phyloP scores from a whole-genome alignment of 2,888 invertebrate genomes.

The Seladonia tumulorum region DNA sequence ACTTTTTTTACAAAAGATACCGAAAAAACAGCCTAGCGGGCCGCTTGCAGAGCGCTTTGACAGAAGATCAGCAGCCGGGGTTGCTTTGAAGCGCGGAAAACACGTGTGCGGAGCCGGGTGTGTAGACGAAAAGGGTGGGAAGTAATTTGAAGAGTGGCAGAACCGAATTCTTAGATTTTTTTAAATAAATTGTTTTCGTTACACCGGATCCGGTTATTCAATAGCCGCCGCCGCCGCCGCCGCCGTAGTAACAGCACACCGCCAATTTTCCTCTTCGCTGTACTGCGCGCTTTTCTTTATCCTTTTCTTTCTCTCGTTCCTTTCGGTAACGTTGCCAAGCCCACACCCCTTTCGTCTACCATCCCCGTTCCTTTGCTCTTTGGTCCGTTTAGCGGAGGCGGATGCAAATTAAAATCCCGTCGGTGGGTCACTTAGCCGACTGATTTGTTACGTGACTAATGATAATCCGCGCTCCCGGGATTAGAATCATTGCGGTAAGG shows the following conservation, averaged over 20 bases:
- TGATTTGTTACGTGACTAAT: conserved; percentile 44
- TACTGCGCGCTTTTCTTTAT: neutral
- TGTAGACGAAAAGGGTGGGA: neutral
- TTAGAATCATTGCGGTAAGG: conserved; percentile 45
- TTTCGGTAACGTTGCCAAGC: conserved; percentile 2
- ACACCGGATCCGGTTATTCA: conserved; percentile 9
- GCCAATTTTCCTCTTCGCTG: conserved; percentile 9
- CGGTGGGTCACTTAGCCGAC: conserved; percentile 23
- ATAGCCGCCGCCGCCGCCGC: neutral
- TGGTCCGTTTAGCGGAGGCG: too few relatives aligned
- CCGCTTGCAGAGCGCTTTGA: neutral
- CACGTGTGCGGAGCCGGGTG: neutral
- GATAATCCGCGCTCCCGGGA: conserved; percentile 31
- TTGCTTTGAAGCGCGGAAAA: neutral
- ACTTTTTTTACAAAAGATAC: neutral
- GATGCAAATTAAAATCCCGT: conserved; percentile 22
- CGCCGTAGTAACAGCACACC: neutral
- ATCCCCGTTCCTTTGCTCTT: neutral
- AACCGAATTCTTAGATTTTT: neutral
- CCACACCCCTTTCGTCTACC: neutral
- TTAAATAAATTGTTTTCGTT: neutral
- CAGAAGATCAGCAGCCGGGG: neutral
- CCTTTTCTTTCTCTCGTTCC: neutral
- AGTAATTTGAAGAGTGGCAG: neutral
- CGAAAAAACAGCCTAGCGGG: neutral